Evolutionary conservation across 2,113 vertebrate species (phyloP), one percentile per base, ranked within the genome.

Genomic region (Notarius quadriscutis): DNA sequence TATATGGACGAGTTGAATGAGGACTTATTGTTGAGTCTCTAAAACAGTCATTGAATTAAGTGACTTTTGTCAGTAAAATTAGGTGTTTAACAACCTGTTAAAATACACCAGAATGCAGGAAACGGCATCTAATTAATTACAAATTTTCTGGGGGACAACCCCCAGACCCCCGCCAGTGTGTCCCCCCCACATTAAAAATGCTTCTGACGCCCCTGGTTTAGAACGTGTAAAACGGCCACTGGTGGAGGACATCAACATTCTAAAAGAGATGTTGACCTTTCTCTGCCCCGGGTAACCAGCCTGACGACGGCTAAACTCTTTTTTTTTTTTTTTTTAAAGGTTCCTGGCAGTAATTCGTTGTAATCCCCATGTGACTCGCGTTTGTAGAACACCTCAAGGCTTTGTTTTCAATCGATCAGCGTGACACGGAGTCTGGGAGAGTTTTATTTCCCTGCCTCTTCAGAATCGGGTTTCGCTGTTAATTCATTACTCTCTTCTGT

Each of bases 281-380:
- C 81, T 12, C 22, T 51, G 81, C 48, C 60, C 81, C 22, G 14
- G 62, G 20, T 83, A 83, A 83, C 81, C 81, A 67, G 62, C 81
- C 18, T 11, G 12, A 51, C 14, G 48, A 67, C 5, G 25, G 62
- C 7, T 15, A n/a, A 48, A 65, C 41, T 62, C 27, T 5, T 8
- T 22, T 1, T 69, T 74, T 11, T 51, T 74, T 11, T 51, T 78
- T 81, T 83, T 65, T 50, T 17, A 67, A 82, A 63, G 81, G 81
- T 82, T 82, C 81, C 81, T 48, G 81, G 81, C 81, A 50, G 81
- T 83, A 65, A 83, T 83, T 83, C 12, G 41, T 10, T 83, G 81
- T 83, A 83, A 83, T 83, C 60, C 81, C 62, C 41, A 34, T 51
- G 62, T 67, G 81, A 83, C 81, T 83, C 7, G 17, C 57, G 25